Evolutionary conservation across 2,797 vertebrate species (phyloP).

Genomic region (Sebastes taczanowskii): DNA sequence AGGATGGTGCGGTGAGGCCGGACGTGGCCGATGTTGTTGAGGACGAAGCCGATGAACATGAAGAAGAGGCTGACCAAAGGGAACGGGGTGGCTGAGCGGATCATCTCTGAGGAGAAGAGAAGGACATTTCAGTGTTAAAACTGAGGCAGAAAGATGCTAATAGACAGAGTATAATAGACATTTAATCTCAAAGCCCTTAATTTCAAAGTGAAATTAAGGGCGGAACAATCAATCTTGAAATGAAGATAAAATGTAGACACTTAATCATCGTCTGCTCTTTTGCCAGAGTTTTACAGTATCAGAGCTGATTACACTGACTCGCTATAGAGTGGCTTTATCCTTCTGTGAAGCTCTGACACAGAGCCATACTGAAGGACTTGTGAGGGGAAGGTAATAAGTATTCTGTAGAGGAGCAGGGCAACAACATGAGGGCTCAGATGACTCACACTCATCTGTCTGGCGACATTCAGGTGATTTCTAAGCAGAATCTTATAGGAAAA

Average conservation of each 20-base stretch:
- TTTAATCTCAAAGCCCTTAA: not conserved
- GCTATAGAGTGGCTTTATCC: not conserved
- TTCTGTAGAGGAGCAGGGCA: conserved; percentile 31
- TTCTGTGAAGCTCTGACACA: not conserved
- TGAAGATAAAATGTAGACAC: not conserved
- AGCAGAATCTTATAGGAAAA: not conserved
- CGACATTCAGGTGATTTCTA: not conserved
- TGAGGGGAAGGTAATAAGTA: conserved; percentile 30
- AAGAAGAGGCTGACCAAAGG: conserved; percentile 96
- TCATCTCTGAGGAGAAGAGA: conserved; percentile 87
- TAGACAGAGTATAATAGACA: not conserved
- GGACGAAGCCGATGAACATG: conserved; percentile 96
- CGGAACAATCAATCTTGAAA: not conserved
- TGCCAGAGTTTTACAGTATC: not conserved
- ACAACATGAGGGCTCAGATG: not conserved
- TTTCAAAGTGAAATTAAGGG: not conserved
- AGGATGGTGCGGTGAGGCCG: conserved; percentile 93
- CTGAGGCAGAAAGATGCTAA: not conserved
- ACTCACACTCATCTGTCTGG: conserved; percentile 22
- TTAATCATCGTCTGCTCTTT: not conserved
- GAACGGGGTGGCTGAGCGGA: conserved; percentile 94
- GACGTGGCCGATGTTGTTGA: conserved; percentile 93
- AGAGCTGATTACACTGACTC: not conserved
- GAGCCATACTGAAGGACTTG: conserved; percentile 1
- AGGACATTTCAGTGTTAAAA: not conserved